Evolutionary conservation across 2,797 vertebrate species (phyloP), one percentile per base, ranked within the genome.

Genomic region (Phrynocephalus guinanensis): DNA sequence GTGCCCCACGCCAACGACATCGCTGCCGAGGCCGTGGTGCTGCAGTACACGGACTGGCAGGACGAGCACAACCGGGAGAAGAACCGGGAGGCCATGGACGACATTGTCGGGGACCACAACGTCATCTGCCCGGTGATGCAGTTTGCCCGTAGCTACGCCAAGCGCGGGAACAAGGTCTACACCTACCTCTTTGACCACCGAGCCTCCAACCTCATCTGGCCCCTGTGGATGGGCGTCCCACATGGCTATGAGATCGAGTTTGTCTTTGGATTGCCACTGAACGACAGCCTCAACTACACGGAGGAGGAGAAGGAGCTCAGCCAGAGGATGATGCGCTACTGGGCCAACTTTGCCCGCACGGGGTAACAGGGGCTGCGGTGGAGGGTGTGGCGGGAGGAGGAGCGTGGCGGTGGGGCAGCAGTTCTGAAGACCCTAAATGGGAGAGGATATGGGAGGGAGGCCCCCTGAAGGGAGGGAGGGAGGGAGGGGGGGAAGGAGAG

Each of bases 171-270:
- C 63, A 95, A 92, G 0, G 93, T 98, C 20, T 99, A 97, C 89
- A 95, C 98, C 30, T 99, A 99, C 91, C 88, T 98, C 83, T 99
- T 99, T 10, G 98, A 99, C 86, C 98, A 99, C 89, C 96, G 98
- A 2, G 98, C 98, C 0, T 99, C 98, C 85, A 99, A 98, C 76
- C 88, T 99, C 85, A 96, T 95, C 67, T 99, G 98, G 98, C 98
- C 98, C 0, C 97, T 97, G 66, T 99, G 98, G 98, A 99, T 99
- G 98, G 98, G 98, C 1, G 98, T 99, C n/a, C 98, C 99, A 50
- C 98, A 99, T 0, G 98, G 98, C 88, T 99, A 99, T 44, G 98
- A 99, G 95, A 99, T 99, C 0, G 98, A 99, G 94, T 99, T 99
- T 92, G 97, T 98, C 82, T 98, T 99, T 15, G 98, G 98, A 73